phyloP scores from a whole-genome alignment of 2,113 vertebrate species.

The Thalassarche chlororhynchos region DNA sequence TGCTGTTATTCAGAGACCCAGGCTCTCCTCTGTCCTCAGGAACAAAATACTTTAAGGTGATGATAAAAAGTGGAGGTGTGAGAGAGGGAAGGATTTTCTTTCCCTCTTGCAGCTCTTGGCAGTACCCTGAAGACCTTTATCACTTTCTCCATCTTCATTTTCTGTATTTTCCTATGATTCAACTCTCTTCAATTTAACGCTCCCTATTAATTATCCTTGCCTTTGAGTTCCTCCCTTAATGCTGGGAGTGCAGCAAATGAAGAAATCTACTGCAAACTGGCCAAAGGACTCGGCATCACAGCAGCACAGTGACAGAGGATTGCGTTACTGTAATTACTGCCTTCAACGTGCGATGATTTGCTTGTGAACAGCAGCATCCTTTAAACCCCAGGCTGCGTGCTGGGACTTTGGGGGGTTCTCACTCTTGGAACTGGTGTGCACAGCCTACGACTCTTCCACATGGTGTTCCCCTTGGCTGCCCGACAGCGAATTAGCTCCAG shows the following conservation, averaged over 20 bases:
- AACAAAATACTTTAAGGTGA: background rate
- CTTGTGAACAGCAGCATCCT: background rate
- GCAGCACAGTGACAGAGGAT: background rate
- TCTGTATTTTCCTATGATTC: background rate
- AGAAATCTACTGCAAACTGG: background rate
- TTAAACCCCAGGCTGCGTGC: background rate
- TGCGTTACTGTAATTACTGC: background rate
- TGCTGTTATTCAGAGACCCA: background rate
- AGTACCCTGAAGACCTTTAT: background rate
- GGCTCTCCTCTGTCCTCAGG: background rate
- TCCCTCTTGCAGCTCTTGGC: background rate
- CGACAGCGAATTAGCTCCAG: background rate
- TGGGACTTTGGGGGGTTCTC: background rate
- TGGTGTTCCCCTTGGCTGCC: background rate
- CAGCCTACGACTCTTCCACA: background rate
- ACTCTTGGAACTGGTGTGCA: fast-evolving
- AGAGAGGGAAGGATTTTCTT: background rate
- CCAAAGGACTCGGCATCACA: background rate
- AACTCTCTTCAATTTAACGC: background rate
- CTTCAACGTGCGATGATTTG: fast-evolving
- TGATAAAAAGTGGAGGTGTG: background rate
- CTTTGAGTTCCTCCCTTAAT: background rate
- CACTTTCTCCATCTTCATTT: background rate
- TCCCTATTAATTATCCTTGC: background rate
- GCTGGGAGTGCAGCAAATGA: background rate